Evolutionary conservation across 2,888 invertebrate species (phyloP), one percentile per base, ranked within the genome.

Genomic region (Chrysina gloriosa): DNA sequence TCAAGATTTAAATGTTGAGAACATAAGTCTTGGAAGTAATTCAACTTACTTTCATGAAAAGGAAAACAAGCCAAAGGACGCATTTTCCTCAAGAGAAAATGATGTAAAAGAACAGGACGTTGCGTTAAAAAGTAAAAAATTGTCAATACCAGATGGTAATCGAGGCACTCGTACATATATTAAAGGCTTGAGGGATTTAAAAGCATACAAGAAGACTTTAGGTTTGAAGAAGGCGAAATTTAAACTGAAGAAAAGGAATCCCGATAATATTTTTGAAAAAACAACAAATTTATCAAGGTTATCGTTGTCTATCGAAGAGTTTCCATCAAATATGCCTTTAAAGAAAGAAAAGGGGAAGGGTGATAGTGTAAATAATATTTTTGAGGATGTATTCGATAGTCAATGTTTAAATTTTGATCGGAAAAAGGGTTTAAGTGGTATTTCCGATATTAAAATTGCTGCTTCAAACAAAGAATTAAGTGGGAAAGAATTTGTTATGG

Each of bases 401-500:
- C 70, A 67, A 63, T 65, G 66, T 63, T 66, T 72, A 34, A 27
- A 63, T 58, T 58, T 69, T 6, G 29, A 27, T 39, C 6, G 27
- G 1, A 65, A 52, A 31, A 4, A 36, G 7, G 27, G 7, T 42
- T 42, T 27, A 2, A 11, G 11, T 16, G 27, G 9, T n/a, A 9
- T 14, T 23, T 36, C 11, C 9, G 6, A 21, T 34, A 25, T 11
- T 25, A 52, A 31, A 52, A 31, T 29, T 5, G 11, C 4, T 3
- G n/a, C n/a, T n/a, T 52, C 31, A 11, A 72, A 75, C 21, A 75
- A 78, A 61, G 77, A 80, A 74, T 47, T 71, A 19, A 73, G 74
- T 67, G 82, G 82, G 0, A 82, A 82, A 74, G 67, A 77, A 31
- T 69, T 82, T 9, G 80, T 83, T 47, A 76, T 83, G 79, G 77